phyloP scores from a whole-genome alignment of 2,797 vertebrate genomes.

The Poeciliopsis presidionis region DNA sequence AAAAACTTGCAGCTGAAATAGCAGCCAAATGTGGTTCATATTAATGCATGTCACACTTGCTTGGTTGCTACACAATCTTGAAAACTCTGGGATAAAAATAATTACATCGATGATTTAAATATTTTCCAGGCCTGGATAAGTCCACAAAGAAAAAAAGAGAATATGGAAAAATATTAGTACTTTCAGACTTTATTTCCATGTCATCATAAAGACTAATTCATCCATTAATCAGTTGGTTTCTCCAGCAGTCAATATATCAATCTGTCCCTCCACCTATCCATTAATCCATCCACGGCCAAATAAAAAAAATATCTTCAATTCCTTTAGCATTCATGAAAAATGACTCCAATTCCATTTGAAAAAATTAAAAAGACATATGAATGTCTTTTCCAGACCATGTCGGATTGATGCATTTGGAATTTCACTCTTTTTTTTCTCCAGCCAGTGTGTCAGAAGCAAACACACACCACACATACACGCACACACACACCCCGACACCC shows the following conservation, averaged over 20 bases:
- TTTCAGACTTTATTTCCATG: background rate
- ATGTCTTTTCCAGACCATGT: background rate
- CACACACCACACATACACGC: slow-evolving; percentile 7
- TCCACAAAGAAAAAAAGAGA: background rate
- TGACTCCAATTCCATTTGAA: background rate
- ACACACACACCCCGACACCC: slow-evolving; percentile 1
- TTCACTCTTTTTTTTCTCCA: background rate
- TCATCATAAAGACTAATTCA: background rate
- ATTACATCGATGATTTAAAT: background rate
- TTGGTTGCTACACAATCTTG: background rate
- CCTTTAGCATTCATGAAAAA: background rate
- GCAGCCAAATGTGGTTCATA: background rate
- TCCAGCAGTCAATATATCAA: background rate
- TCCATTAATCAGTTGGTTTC: background rate
- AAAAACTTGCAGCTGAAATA: background rate
- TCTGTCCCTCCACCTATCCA: background rate
- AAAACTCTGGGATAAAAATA: background rate
- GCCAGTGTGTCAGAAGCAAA: background rate
- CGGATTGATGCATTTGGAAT: background rate
- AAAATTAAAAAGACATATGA: background rate
- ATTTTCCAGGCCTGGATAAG: background rate
- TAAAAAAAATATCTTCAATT: background rate
- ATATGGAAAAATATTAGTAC: background rate
- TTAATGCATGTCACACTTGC: background rate
- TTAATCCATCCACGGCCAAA: background rate